Evolutionary conservation across 2,113 vertebrate species (phyloP).

Genomic region (Sebastes fasciatus): DNA sequence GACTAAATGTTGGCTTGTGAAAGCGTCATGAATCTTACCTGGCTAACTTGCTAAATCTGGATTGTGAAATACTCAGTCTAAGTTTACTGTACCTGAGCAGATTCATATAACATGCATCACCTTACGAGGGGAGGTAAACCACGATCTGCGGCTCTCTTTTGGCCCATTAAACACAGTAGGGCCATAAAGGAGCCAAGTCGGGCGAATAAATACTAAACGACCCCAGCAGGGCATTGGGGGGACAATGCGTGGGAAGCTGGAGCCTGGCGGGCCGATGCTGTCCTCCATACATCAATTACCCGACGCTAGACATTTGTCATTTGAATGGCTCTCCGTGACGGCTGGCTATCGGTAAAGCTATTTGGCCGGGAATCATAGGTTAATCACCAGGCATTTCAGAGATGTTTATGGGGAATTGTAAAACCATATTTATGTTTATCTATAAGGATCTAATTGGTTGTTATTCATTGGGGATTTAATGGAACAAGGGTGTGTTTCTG

Average conservation of each 20-base stretch:
- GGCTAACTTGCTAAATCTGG: neutral
- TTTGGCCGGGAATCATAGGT: conserved; percentile 50
- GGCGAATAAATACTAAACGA: conserved; percentile 66
- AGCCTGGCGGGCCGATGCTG: conserved; percentile 27
- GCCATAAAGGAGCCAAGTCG: conserved; percentile 59
- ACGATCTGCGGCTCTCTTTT: conserved; percentile 53
- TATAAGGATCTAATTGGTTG: conserved; percentile 14
- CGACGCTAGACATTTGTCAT: conserved; percentile 59
- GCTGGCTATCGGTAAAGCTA: conserved; percentile 49
- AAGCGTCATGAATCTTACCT: neutral
- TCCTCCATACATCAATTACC: conserved; percentile 52
- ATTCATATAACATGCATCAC: conserved; percentile 27
- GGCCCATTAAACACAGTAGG: conserved; percentile 70
- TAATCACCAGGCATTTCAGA: conserved; percentile 46
- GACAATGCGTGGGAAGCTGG: conserved; percentile 36
- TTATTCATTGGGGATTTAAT: conserved; percentile 27
- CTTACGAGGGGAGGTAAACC: conserved; percentile 37
- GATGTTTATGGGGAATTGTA: conserved; percentile 54
- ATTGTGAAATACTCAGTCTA: neutral
- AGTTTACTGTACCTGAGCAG: conserved; percentile 28
- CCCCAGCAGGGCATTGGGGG: conserved; percentile 39
- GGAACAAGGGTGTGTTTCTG: neutral
- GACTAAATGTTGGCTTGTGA: too few species aligned
- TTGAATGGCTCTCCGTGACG: conserved; percentile 43
- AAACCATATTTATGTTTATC: conserved; percentile 47